Evolutionary conservation across 2,113 vertebrate genomes (phyloP).

Genomic region (Catagonus wagneri): DNA sequence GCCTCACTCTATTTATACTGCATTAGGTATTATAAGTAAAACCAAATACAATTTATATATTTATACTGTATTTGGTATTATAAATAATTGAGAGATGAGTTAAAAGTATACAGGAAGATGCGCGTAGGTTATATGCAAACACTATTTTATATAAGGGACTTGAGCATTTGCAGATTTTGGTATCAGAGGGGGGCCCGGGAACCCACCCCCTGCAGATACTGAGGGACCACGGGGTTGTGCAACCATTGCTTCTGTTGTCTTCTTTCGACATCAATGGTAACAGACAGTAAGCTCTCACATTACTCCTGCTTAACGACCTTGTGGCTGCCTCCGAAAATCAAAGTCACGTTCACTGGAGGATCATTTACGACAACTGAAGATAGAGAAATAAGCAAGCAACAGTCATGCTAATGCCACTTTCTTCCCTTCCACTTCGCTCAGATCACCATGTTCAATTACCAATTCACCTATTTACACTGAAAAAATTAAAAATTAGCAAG

Average conservation of each 20-base stretch:
- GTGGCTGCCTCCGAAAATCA: background rate
- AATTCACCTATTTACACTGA: background rate
- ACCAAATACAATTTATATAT: too few species aligned
- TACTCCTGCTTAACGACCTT: background rate
- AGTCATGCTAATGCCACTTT: background rate
- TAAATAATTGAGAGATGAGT: background rate
- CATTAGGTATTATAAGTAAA: background rate
- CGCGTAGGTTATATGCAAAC: background rate
- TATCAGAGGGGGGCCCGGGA: background rate
- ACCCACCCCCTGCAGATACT: background rate
- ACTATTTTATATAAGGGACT: background rate
- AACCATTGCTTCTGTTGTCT: background rate
- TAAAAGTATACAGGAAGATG: background rate
- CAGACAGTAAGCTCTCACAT: background rate
- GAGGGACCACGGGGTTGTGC: background rate
- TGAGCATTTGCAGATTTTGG: background rate
- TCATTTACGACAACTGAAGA: background rate
- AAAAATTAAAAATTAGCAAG: constrained; percentile 29
- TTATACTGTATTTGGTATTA: background rate
- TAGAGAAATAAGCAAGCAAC: background rate
- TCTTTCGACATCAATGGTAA: background rate
- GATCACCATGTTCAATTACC: background rate
- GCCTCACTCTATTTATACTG: background rate
- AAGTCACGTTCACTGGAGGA: background rate
- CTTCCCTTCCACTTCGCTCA: constrained; percentile 18